Percentiles rank a stretch among this genome's conserved stretches.
These are phyloP conservation scores for Ganaspis brasiliensis DNA, from an alignment of 2,888 invertebrate genomes.

Conservation along the genomic window DNA sequence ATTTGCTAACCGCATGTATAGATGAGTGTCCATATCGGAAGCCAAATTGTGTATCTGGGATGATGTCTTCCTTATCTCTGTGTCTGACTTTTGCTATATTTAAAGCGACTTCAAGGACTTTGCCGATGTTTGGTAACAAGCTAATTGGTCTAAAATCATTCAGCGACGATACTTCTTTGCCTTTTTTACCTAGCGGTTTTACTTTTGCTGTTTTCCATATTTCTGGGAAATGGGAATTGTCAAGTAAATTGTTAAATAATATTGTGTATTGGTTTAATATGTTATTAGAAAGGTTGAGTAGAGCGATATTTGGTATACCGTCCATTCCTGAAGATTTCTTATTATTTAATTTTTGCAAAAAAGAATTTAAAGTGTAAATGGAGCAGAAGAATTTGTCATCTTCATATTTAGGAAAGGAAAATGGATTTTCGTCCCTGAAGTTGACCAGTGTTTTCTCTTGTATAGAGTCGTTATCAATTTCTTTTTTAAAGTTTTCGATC, in stretches of 20 bases:
- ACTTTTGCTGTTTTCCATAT: constrained; percentile 55
- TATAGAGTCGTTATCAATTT: background rate
- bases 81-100: background rate
- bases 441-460: background rate
- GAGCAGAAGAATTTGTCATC: constrained; percentile 5
- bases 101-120: constrained; percentile 43
- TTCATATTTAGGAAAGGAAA: background rate
- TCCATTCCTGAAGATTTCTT: constrained; percentile 48
- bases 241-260: constrained; percentile 55
- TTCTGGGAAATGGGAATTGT: constrained; percentile 50
- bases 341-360: background rate
- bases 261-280: constrained; percentile 43
- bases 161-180: constrained; percentile 39
- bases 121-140: constrained; percentile 52
- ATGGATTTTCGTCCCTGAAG: background rate
- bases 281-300: constrained; percentile 45
- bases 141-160: constrained; percentile 59
- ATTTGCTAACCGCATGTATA: constrained; percentile 46
- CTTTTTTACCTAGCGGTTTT: constrained; percentile 47
- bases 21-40: constrained; percentile 16
- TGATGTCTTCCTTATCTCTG: constrained; percentile 26
- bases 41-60: constrained; percentile 39
- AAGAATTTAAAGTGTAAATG: background rate
- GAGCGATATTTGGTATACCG: constrained; percentile 44
- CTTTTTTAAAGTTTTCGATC: background rate